phyloP scores from a whole-genome alignment of 2,797 vertebrate species.

The Psittacula derbiana region DNA sequence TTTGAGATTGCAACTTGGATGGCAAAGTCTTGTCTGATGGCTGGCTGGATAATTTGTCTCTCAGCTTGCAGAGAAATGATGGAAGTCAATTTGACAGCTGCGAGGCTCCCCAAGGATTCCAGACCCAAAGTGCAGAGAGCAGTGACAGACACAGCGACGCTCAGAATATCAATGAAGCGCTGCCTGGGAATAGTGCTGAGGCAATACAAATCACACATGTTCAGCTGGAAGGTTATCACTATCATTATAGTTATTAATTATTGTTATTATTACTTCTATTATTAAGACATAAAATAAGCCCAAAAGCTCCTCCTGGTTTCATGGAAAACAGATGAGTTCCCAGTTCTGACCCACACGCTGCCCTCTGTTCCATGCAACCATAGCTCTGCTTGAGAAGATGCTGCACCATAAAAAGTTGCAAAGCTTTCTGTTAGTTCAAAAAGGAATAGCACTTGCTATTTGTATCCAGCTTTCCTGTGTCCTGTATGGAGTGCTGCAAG shows the following conservation, averaged over 20 bases:
- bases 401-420: not conserved
- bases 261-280: constrained; percentile 66
- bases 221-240: constrained; percentile 65
- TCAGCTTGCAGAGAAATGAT: constrained; percentile 67
- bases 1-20: constrained; percentile 63
- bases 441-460: not conserved
- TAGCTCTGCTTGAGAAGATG: not conserved
- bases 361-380: not conserved
- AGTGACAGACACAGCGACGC: constrained; percentile 69
- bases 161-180: constrained; percentile 74
- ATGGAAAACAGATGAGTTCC: not conserved
- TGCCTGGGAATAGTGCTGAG: constrained; percentile 66
- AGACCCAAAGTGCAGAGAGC: constrained; percentile 69
- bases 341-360: not conserved
- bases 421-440: not conserved
- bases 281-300: constrained; percentile 20
- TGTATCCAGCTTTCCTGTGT: not conserved
- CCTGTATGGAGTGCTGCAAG: not conserved
- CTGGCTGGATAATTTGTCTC: constrained; percentile 74
- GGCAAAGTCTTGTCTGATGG: constrained; percentile 60
- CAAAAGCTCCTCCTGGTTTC: not conserved
- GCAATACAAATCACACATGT: constrained; percentile 65
- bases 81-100: constrained; percentile 78
- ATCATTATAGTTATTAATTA: constrained; percentile 67
- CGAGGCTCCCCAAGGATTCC: constrained; percentile 73